phyloP scores from a whole-genome alignment of 2,888 invertebrate species.

The Noctua comes region DNA sequence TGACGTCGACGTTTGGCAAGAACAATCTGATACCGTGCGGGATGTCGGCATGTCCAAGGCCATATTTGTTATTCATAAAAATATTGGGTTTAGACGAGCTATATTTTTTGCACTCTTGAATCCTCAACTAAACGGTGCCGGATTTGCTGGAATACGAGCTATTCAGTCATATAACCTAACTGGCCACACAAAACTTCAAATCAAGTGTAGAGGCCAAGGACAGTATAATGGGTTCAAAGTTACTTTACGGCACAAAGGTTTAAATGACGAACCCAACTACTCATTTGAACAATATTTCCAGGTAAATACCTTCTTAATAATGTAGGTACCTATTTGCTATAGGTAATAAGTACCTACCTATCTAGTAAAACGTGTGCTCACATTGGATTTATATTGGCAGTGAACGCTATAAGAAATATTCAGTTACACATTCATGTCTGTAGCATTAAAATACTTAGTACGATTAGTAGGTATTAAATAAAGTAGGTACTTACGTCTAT shows the following conservation, averaged over 20 bases:
- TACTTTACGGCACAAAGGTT: constrained; percentile 90
- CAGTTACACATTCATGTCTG: neutral
- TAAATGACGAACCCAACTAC: constrained; percentile 90
- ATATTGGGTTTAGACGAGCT: constrained; percentile 90
- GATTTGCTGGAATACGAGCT: constrained; percentile 92
- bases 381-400: neutral
- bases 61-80: constrained; percentile 90
- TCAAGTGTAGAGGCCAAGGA: constrained; percentile 91
- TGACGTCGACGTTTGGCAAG: constrained; percentile 90
- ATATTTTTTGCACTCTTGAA: constrained; percentile 92
- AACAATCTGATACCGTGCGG: constrained; percentile 92
- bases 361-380: neutral
- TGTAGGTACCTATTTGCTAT: neutral
- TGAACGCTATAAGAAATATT: neutral
- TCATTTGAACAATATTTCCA: constrained; percentile 91
- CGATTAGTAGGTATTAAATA: too few relatives aligned
- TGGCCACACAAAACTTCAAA: constrained; percentile 85
- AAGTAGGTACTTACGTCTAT: too few relatives aligned
- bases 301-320: constrained; percentile 70
- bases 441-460: too few relatives aligned
- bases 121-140: constrained; percentile 92
- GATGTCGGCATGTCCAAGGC: constrained; percentile 93
- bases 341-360: neutral
- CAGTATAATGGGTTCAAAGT: constrained; percentile 91
- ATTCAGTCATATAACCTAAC: constrained; percentile 87